These are phyloP conservation scores for Apostichopus japonicus DNA, from an alignment of 35 echinoderm and acorn worm species.

Conservation along the genomic window DNA sequence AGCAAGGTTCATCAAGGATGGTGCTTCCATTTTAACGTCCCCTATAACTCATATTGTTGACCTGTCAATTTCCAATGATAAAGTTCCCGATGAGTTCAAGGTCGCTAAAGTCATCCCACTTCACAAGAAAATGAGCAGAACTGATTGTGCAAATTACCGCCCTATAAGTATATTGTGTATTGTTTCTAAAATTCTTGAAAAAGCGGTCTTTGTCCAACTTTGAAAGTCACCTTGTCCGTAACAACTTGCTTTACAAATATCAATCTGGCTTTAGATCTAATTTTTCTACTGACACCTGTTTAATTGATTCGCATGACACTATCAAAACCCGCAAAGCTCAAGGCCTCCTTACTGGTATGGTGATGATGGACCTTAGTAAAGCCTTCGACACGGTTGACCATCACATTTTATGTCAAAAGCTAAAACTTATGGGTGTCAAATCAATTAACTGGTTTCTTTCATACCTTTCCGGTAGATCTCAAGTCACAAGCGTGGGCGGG, in stretches of 20 bases:
- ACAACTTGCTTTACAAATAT: constrained; percentile 36
- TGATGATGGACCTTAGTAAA: constrained; percentile 13
- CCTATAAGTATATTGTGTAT: constrained; percentile 20
- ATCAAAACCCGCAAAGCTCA: background rate
- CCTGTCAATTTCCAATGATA: too few species aligned
- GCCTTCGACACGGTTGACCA: constrained; percentile 44
- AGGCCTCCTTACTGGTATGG: constrained; percentile 19
- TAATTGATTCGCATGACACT: background rate
- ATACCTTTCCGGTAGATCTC: too few species aligned
- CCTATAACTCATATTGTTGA: too few species aligned
- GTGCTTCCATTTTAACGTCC: too few species aligned
- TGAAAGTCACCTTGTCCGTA: constrained; percentile 20
- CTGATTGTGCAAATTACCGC: constrained; percentile 27
- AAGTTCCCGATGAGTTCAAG: too few species aligned
- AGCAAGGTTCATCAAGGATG: too few species aligned
- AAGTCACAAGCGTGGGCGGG: too few species aligned
- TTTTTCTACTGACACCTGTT: constrained; percentile 5
- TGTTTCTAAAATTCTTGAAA: constrained; percentile 48
- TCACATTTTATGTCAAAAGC: constrained; percentile 18
- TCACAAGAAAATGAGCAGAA: too few species aligned
- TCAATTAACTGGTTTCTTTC: background rate
- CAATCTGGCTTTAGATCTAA: constrained; percentile 37
- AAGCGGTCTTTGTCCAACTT: constrained; percentile 40
- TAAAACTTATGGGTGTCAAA: constrained; percentile 9
- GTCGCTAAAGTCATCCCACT: too few species aligned